Conservation (phyloP, 2,113 vertebrate species). For the Burhinus bistriatus region DNA sequence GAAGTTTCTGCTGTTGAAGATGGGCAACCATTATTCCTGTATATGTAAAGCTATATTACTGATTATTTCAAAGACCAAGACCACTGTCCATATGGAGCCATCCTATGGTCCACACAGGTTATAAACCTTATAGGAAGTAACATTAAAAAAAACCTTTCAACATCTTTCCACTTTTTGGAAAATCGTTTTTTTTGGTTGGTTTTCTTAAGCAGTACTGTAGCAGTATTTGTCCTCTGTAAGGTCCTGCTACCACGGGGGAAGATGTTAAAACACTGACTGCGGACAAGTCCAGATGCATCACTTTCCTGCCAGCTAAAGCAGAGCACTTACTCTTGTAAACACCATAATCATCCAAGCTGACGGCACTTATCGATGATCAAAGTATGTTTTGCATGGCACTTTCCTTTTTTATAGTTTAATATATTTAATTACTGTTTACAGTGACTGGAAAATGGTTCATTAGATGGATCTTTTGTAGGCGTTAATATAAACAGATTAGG, state of each 20-base stretch:
- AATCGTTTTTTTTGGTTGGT: not conserved
- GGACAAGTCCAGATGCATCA: not conserved
- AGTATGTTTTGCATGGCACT: not conserved
- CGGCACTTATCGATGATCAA: not conserved
- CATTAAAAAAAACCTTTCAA: not conserved
- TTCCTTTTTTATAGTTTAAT: not conserved
- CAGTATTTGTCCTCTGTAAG: not conserved
- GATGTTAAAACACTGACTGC: not conserved
- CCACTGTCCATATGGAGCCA: not conserved
- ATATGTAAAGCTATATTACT: not conserved
- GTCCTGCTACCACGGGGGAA: not conserved
- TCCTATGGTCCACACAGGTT: not conserved
- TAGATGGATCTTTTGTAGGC: not conserved
- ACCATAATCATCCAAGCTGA: not conserved
- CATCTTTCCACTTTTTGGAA: too few species aligned
- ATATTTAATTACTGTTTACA: constrained; percentile 19
- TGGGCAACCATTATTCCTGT: not conserved
- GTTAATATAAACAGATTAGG: not conserved
- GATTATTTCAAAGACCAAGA: not conserved
- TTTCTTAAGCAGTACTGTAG: not conserved
- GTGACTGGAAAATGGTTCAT: constrained; percentile 12
- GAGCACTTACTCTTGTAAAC: not conserved
- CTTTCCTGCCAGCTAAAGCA: not conserved
- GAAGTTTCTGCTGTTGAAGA: accelerated
- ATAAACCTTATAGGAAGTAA: not conserved